phyloP scores from a whole-genome alignment of 1,140 invertebrate genomes.

The Acromyrmex charruanus region DNA sequence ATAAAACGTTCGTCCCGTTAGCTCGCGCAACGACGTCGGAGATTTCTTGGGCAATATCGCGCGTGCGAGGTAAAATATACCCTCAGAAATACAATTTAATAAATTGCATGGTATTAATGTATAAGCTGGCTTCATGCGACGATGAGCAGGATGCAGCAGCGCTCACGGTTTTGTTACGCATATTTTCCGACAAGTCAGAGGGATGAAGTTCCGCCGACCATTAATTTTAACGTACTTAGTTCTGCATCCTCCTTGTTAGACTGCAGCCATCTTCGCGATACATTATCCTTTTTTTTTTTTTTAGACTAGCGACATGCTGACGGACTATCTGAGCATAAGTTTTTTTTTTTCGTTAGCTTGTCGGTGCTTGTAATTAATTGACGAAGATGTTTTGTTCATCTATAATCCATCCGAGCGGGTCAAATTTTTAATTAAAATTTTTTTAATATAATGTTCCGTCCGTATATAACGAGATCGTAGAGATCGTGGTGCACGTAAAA shows the following conservation, averaged over 20 bases:
- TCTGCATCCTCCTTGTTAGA: conserved; percentile 65
- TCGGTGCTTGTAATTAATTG: conserved; percentile 72
- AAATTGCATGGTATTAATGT: conserved; percentile 53
- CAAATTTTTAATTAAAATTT: conserved; percentile 70
- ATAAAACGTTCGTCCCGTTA: background rate
- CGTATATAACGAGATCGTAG: conserved; percentile 36
- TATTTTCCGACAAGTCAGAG: conserved; percentile 51
- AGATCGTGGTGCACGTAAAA: conserved; percentile 29
- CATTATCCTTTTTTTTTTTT: conserved; percentile 63
- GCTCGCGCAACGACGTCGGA: background rate
- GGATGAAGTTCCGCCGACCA: conserved; percentile 69
- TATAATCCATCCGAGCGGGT: conserved; percentile 43
- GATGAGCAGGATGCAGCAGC: conserved; percentile 39
- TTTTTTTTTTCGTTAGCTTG: conserved; percentile 47
- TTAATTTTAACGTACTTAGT: conserved; percentile 72
- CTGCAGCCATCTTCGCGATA: conserved; percentile 69
- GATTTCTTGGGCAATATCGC: conserved; percentile 24
- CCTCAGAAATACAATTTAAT: conserved; percentile 51
- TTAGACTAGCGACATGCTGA: conserved; percentile 35
- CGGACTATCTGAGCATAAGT: conserved; percentile 55
- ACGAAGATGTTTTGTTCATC: conserved; percentile 62
- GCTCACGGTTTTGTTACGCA: conserved; percentile 63
- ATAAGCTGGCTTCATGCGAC: conserved; percentile 21
- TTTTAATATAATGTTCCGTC: conserved; percentile 47
- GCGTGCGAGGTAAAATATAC: conserved; percentile 22